Base-by-base conservation (phyloP, 1,140 invertebrate species). In the Gryllus bimaculatus region DNA sequence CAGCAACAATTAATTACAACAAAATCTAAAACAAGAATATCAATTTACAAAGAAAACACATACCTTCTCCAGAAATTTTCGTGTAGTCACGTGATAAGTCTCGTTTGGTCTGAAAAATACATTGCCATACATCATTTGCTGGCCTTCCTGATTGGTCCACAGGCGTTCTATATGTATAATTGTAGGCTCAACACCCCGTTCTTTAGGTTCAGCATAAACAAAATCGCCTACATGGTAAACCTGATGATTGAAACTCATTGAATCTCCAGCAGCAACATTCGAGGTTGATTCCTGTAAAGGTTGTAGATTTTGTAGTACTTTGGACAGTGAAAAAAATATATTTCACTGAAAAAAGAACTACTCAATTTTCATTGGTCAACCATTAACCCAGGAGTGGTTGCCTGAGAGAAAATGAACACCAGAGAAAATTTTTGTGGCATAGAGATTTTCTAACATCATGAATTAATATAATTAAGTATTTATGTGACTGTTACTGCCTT, bases 61-160 rank as follows among this genome's bases (percentile, higher is more conserved):
- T 76, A 85, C 89, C 85, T 91, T 94, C 83, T 98, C 94, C 0
- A 98, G 88, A 86, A 99, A 99, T 87, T 97, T 98, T 82, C 97
- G 90, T 5, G 95, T 97, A 8, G 96, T 93, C 7, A 98, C 90
- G 86, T 99, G 98, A 87, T 94, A 99, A 0, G 98, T 99, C 87
- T 99, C 97, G 83, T 94, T 92, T 76, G 85, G 90, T 84, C 94
- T 86, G 83, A 92, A 94, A 84, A 94, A 96, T 84, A 93, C 93
- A 83, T 94, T 95, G 18, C 95, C 97, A 83, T 96, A 94, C 74
- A 99, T 89, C 90, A 96, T 96, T 82, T 95, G 93, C 81, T 95
- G 92, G 47, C 92, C 92, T 77, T 93, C 92, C 12, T 90, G 88
- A 84, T 96, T 95, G 0, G 93, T 95, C 92, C 92, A 96, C 20